A percentile compares a stretch with the other conserved stretches of the same genome.
Conservation (phyloP, 2,113 vertebrate species). For the Geothlypis trichas region DNA sequence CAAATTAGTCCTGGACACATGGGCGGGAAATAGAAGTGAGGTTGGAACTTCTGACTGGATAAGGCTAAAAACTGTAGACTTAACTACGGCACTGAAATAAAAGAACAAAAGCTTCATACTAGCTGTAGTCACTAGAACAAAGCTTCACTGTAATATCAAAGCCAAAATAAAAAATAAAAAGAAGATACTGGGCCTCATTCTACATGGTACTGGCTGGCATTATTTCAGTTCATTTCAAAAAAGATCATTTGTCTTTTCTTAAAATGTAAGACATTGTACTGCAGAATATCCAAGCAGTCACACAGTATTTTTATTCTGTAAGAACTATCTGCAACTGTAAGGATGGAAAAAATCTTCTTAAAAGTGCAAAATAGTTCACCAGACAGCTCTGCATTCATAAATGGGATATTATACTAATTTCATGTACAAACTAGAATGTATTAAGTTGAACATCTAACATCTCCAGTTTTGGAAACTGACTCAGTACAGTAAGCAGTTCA, state of each 20-base stretch:
- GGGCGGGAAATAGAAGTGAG: not conserved
- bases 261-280: not conserved
- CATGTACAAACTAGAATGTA: not conserved
- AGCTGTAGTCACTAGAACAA: slow-evolving; percentile 26
- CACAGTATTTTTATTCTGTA: not conserved
- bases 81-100: not conserved
- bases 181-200: not conserved
- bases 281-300: not conserved
- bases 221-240: slow-evolving; percentile 17
- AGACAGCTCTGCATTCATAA: not conserved
- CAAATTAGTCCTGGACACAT: not conserved
- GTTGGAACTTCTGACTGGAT: not conserved
- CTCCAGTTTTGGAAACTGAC: not conserved
- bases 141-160: not conserved
- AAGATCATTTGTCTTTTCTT: slow-evolving; percentile 8
- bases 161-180: not conserved
- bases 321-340: not conserved
- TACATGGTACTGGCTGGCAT: slow-evolving; percentile 45
- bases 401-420: not conserved
- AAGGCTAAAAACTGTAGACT: not conserved
- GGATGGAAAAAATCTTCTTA: not conserved
- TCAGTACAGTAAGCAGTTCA: not conserved
- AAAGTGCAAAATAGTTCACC: not conserved
- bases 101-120: slow-evolving; percentile 13
- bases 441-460: not conserved